phyloP scores from a whole-genome alignment of 2,113 vertebrate genomes.

The Seriola dumerili region DNA sequence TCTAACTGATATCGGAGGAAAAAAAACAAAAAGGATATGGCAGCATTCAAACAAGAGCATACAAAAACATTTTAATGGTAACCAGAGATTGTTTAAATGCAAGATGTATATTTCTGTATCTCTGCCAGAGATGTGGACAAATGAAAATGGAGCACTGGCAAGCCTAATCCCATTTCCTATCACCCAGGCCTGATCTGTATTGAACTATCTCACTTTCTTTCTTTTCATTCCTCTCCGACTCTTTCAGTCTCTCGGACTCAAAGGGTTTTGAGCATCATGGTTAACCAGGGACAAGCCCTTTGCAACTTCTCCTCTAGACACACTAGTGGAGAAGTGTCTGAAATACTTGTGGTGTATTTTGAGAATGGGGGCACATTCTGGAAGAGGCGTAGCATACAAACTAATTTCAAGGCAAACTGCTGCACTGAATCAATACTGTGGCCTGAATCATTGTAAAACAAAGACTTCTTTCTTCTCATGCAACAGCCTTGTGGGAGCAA shows the following conservation, averaged over 20 bases:
- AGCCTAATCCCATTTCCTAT: background rate
- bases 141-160: background rate
- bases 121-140: background rate
- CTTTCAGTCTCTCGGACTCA: background rate
- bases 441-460: conserved; percentile 44
- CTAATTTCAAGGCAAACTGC: conserved; percentile 40
- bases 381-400: background rate
- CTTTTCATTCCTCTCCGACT: background rate
- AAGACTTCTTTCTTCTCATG: conserved; percentile 48
- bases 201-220: background rate
- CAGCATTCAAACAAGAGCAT: no score
- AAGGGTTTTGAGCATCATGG: conserved; percentile 3
- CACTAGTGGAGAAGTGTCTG: conserved; percentile 21
- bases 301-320: conserved; percentile 18
- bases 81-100: background rate
- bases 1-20: no score
- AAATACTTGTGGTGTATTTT: conserved; percentile 48
- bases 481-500: conserved; percentile 31
- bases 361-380: conserved; percentile 30
- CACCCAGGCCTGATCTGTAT: background rate
- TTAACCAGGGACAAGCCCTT: conserved; percentile 31
- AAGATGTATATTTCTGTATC: no score
- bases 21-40: background rate
- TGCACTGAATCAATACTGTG: conserved; percentile 49
- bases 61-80: background rate